phyloP scores from a whole-genome alignment of 92 coral and sea anemone species.

The Palythoa grandiflora region DNA sequence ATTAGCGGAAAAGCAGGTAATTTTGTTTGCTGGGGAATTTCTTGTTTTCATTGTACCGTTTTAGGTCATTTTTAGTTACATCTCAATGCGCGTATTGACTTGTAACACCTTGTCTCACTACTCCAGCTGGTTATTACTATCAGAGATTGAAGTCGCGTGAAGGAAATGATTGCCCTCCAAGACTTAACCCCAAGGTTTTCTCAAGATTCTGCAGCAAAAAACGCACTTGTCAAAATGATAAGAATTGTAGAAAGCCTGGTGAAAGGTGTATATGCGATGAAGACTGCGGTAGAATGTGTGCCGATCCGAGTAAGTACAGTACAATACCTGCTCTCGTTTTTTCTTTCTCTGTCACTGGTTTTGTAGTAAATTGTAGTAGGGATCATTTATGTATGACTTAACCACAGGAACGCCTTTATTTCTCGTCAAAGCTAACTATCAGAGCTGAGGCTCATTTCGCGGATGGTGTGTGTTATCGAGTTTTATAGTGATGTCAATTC shows the following conservation, averaged over 20 bases:
- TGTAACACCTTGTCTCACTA: slow-evolving; percentile 7
- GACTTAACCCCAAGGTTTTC: slow-evolving; percentile 67
- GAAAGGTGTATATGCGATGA: slow-evolving; percentile 87
- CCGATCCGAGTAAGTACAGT: slow-evolving; percentile 95
- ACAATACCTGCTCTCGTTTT: neutral
- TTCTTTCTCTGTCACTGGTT: neutral
- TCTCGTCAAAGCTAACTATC: neutral
- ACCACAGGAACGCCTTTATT: slow-evolving; percentile 17
- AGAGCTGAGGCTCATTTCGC: neutral
- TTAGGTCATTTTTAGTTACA: slow-evolving; percentile 39
- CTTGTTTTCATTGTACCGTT: slow-evolving; percentile 59
- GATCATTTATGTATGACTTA: slow-evolving; percentile 9
- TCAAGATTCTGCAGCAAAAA: slow-evolving; percentile 56
- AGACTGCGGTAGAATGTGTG: slow-evolving; percentile 89
- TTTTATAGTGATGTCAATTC: neutral
- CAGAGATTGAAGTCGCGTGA: slow-evolving; percentile 88
- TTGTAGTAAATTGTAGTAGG: neutral
- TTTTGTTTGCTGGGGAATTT: slow-evolving; percentile 71
- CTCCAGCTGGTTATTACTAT: slow-evolving; percentile 71
- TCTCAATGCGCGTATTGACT: slow-evolving; percentile 21
- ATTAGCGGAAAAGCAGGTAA: slow-evolving; percentile 86
- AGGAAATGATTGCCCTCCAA: slow-evolving; percentile 76
- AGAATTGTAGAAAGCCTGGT: slow-evolving; percentile 71
- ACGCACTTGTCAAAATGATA: slow-evolving; percentile 77
- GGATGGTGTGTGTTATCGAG: neutral